Percentiles rank a stretch among this genome's conserved stretches.
These are phyloP conservation scores for Dichetophora obliterata DNA, from an alignment of 2,888 invertebrate species.

Conservation along the genomic window DNA sequence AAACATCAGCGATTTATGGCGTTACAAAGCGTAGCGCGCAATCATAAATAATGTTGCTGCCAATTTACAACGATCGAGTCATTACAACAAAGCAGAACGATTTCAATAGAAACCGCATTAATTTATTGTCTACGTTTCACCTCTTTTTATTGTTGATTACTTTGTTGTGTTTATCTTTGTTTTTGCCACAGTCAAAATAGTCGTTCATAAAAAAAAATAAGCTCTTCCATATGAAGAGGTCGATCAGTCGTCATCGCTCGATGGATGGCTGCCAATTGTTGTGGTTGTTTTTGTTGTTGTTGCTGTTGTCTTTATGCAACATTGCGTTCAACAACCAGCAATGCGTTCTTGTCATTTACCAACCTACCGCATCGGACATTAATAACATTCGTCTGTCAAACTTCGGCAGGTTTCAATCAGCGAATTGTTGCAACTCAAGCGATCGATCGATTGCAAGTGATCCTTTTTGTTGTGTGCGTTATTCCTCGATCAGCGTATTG, in stretches of 20 bases:
- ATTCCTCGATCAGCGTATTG: background rate
- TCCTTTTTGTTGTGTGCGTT: conserved; percentile 15
- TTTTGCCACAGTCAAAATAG: background rate
- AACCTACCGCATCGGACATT: conserved; percentile 65
- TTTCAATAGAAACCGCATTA: conserved; percentile 35
- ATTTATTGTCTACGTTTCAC: conserved; percentile 25
- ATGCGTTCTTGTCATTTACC: conserved; percentile 38
- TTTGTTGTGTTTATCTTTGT: background rate
- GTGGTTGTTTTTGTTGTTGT: background rate
- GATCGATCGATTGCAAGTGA: conserved; percentile 4
- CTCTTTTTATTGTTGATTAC: background rate
- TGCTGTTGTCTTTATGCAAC: background rate
- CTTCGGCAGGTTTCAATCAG: conserved; percentile 66
- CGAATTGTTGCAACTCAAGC: conserved; percentile 27
- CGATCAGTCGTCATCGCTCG: conserved; percentile 1
- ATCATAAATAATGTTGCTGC: conserved; percentile 32
- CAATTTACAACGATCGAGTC: conserved; percentile 18
- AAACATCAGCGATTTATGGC: conserved; percentile 16
- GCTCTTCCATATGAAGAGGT: background rate
- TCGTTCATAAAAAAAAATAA: background rate
- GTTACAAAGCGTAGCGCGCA: conserved; percentile 25
- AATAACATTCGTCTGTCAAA: conserved; percentile 59
- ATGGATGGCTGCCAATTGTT: background rate
- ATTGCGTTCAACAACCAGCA: background rate
- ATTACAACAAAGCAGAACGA: background rate